Evolutionary conservation across 1,140 invertebrate genomes (phyloP), one percentile per base, ranked within the genome.

Genomic region (Diorhabda elongata): DNA sequence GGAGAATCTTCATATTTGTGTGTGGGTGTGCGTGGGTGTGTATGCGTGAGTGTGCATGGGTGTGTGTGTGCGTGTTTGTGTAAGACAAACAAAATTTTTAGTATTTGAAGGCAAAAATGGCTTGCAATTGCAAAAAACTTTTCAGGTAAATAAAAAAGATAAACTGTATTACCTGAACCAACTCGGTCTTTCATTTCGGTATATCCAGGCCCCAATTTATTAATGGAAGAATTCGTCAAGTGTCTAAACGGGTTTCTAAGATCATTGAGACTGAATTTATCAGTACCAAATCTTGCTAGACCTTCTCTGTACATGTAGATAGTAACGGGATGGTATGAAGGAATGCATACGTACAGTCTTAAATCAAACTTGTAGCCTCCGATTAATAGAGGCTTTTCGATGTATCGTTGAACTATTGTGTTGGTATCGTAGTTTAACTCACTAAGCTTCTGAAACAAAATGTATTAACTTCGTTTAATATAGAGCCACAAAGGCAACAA

Each of bases 291-390:
- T 69, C 92, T 86, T 69, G 89, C 91, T 69, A 95, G 85, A 4
- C 93, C 93, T 73, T 93, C 89, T 69, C 89, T 89, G 77, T 95
- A 95, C 9, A 95, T 77, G 79, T 95, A 95, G 58, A 94, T 89
- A 41, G 91, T 91, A 1, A 95, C 79, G 2, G 93, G 93, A 57
- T 88, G 85, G 73, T 92, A 94, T 0, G 90, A 94, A 3, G 92
- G 92, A 3, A 95, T 91, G 70, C 92, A 87, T 0, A 94, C 92
- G 78, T 95, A 95, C 1, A 96, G 79, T 52, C 93, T 83, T 43
- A 96, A 82, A 82, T 96, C 93, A 75, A 93, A 94, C 80, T 95
- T 95, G 80, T 95, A 94, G 5, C 92, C 92, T 0, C 92, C 92
- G 73, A 95, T 94, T 3, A 95, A 81, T 56, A 94, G 80, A 0